Percentiles rank a stretch among this genome's conserved stretches.
Conservation (phyloP, 2,888 invertebrate species). For the Zaprionus lineosus region DNA sequence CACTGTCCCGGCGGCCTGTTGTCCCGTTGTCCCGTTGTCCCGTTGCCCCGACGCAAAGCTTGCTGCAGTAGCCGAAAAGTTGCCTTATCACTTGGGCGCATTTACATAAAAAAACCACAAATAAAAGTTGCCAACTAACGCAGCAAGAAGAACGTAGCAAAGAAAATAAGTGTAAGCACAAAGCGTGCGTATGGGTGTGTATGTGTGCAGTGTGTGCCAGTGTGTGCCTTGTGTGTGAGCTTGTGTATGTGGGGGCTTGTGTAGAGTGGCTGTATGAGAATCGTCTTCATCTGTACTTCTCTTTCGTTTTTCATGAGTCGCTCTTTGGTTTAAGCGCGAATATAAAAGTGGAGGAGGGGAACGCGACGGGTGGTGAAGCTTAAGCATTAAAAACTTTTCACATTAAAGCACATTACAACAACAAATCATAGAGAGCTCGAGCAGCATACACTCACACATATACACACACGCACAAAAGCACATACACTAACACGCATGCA, state of each 20-base stretch:
- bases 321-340: slow-evolving; percentile 36
- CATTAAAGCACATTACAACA: slow-evolving; percentile 78
- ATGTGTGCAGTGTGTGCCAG: slow-evolving; percentile 1
- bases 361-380: slow-evolving; percentile 53
- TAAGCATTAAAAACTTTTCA: slow-evolving; percentile 79
- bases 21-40: too few species aligned
- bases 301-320: slow-evolving; percentile 11
- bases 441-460: slow-evolving; percentile 40
- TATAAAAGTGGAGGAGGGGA: slow-evolving; percentile 13
- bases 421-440: slow-evolving; percentile 71
- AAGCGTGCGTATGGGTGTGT: slow-evolving; percentile 18
- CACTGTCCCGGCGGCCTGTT: too few species aligned
- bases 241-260: too few species aligned
- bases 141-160: slow-evolving; percentile 59
- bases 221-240: slow-evolving; percentile 8
- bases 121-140: slow-evolving; percentile 79
- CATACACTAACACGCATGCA: slow-evolving; percentile 61
- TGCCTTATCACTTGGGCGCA: slow-evolving; percentile 79
- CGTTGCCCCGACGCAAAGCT: background rate
- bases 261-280: slow-evolving; percentile 38
- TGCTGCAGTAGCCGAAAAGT: slow-evolving; percentile 72
- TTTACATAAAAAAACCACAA: slow-evolving; percentile 79
- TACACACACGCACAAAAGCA: slow-evolving; percentile 24
- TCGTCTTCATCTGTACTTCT: slow-evolving; percentile 23
- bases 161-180: slow-evolving; percentile 59